These are phyloP conservation scores for Meta bourneti DNA, from an alignment of 2,888 invertebrate species.

Conservation along the genomic window DNA sequence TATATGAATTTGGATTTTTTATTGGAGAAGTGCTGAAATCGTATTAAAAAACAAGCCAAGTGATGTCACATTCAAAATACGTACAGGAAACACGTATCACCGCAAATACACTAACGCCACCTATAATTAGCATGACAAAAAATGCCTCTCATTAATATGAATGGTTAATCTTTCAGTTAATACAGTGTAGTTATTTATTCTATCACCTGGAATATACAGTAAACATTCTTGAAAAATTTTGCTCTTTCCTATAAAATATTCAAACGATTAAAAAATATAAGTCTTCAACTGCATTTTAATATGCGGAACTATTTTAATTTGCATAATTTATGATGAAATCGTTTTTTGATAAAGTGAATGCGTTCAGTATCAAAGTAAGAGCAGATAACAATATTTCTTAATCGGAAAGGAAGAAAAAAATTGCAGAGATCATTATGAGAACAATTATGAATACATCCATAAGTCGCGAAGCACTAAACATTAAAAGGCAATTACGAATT, in stretches of 20 bases:
- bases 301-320: background rate
- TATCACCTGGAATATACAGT: too few species aligned
- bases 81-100: too few species aligned
- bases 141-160: too few species aligned
- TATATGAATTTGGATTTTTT: too few species aligned
- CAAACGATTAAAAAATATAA: background rate
- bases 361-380: background rate
- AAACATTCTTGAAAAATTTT: too few species aligned
- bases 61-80: too few species aligned
- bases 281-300: background rate
- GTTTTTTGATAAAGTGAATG: background rate
- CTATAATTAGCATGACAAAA: too few species aligned
- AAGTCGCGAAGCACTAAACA: background rate
- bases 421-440: background rate
- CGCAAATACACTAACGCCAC: too few species aligned
- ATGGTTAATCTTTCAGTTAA: too few species aligned
- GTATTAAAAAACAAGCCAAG: too few species aligned
- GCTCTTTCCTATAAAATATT: background rate
- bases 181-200: too few species aligned
- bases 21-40: too few species aligned
- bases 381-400: background rate
- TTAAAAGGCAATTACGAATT: background rate
- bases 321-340: background rate
- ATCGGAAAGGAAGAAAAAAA: background rate
- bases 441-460: background rate